Evolutionary conservation across 2,113 vertebrate genomes (phyloP), one percentile per base, ranked within the genome.

Genomic region (Reinhardtius hippoglossoides): DNA sequence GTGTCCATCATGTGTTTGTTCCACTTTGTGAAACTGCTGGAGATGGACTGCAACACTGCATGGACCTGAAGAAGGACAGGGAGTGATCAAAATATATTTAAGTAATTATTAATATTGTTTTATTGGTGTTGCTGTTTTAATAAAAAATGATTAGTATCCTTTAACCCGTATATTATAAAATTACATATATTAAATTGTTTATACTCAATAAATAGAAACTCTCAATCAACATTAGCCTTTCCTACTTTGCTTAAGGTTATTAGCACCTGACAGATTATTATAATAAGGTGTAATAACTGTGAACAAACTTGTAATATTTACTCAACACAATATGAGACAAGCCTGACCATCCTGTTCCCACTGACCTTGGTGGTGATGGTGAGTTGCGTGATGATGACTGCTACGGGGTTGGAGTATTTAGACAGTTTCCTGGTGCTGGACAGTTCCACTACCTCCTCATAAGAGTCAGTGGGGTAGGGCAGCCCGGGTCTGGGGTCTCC

Each of bases 1-100:
- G 96, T 98, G 93, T 98, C 97, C 97, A 98, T 97, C 97, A 98
- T 98, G 86, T 98, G 97, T 89, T 98, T 98, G 71, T 97, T 98
- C 97, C 97, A 98, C 91, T 97, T 97, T 0, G 96, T 98, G 85
- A 98, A 98, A 87, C 95, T 93, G 89, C 96, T 96, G 46, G 96
- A 96, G 85, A 98, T 97, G 44, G 97, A 96, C 83, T 96, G 95
- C 76, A 98, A 91, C n/a, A 98, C 85, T 0, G 96, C 90, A 1
- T 97, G 96, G 31, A 84, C 48, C 87, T 88, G 24, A 48, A 74
- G 24, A 58, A 27, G 7, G 3, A 26, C 3, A 40, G 59, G n/a
- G 16, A 18, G 27, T 59, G 26, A 59, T 56, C 8, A 5, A 5
- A 14, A 3, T 56, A 15, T 12, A 50, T 50, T 21, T 40, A n/a